Conservation (phyloP, 2,113 vertebrate genomes). For the Leucopternis melanops region DNA sequence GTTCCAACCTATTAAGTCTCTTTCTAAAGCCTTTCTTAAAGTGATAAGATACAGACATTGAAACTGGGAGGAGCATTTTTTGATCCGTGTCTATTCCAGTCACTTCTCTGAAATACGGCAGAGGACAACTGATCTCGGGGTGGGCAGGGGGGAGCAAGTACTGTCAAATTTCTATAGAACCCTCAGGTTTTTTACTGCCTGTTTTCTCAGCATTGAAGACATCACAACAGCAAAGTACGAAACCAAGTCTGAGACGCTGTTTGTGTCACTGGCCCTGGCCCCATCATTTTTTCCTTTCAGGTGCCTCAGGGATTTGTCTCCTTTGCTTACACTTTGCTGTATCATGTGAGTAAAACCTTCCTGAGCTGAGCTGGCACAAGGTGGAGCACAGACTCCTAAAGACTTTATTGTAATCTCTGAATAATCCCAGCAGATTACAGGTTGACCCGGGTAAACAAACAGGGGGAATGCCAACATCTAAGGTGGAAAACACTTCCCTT, state of each 20-base stretch:
- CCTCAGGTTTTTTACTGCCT: background rate
- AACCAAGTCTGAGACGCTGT: background rate
- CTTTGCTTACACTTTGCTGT: background rate
- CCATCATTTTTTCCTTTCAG: background rate
- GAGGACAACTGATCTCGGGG: background rate
- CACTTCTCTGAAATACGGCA: background rate
- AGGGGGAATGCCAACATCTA: background rate
- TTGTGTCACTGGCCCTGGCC: background rate
- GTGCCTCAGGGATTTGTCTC: background rate
- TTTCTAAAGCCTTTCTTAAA: background rate
- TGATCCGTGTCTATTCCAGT: background rate
- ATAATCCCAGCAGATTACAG: background rate
- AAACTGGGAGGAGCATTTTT: background rate
- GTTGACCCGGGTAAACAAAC: background rate
- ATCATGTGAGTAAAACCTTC: background rate
- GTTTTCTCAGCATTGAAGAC: background rate
- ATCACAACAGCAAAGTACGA: background rate
- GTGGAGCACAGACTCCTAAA: background rate
- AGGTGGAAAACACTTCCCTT: background rate
- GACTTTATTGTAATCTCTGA: background rate
- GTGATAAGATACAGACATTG: background rate
- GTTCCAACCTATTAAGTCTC: background rate
- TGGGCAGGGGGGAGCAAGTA: background rate
- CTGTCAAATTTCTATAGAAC: background rate
- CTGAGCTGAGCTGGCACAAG: background rate